Evolutionary conservation across 2,113 vertebrate genomes (phyloP).

Genomic region (Passer montanus): DNA sequence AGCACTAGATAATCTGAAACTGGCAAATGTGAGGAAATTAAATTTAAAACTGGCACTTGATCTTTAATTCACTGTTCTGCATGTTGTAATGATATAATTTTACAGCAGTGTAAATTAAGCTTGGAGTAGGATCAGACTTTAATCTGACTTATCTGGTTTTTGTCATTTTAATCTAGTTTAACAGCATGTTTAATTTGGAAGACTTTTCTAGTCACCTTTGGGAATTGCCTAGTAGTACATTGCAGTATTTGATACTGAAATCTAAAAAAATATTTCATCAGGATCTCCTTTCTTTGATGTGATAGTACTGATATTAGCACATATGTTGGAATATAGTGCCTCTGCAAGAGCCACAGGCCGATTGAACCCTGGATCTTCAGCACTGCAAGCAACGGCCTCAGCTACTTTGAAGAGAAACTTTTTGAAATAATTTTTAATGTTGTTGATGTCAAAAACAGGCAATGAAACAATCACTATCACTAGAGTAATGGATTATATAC

Average conservation of each 20-base stretch:
- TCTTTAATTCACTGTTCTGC: slow-evolving; percentile 56
- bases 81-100: slow-evolving; percentile 55
- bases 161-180: slow-evolving; percentile 57
- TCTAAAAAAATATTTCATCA: not conserved
- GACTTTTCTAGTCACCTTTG: slow-evolving; percentile 6
- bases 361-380: not conserved
- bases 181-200: slow-evolving; percentile 52
- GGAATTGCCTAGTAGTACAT: slow-evolving; percentile 20
- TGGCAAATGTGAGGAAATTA: slow-evolving; percentile 54
- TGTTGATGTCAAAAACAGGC: not conserved
- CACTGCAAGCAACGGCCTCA: not conserved
- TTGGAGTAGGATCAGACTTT: slow-evolving; percentile 54
- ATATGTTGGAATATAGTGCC: not conserved
- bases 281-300: not conserved
- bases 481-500: not conserved
- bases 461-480: not conserved
- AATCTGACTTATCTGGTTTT: slow-evolving; percentile 39
- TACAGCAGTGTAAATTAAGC: slow-evolving; percentile 54
- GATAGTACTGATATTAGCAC: not conserved
- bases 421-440: not conserved
- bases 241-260: not conserved
- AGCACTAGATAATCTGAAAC: slow-evolving; percentile 46
- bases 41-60: slow-evolving; percentile 55
- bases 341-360: not conserved
- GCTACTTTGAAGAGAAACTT: not conserved